These are phyloP conservation scores for Mus minutoides DNA, from an alignment of 2,797 vertebrate genomes.

Conservation along the genomic window DNA sequence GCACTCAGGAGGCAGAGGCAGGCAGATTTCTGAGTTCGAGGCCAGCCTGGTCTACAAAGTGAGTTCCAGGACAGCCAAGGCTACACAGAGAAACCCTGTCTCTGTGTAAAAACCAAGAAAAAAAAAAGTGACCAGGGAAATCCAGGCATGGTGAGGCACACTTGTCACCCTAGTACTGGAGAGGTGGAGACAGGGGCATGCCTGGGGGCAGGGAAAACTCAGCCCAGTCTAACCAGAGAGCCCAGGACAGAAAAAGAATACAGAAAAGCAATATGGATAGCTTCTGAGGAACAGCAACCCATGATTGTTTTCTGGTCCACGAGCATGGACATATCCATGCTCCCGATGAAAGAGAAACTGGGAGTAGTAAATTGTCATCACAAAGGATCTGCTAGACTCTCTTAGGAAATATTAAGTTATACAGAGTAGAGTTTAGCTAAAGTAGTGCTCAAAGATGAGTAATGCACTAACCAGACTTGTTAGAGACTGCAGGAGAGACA, in stretches of 20 bases:
- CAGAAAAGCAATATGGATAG: not conserved
- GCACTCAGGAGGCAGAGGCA: too few species aligned
- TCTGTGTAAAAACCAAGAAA: too few species aligned
- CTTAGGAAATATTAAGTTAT: not conserved
- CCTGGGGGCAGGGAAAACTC: not conserved
- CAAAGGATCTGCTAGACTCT: not conserved
- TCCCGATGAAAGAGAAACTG: not conserved
- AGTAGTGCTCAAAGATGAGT: not conserved
- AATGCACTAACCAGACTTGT: not conserved
- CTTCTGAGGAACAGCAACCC: not conserved
- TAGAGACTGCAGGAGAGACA: not conserved
- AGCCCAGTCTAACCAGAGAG: not conserved
- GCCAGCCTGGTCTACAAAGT: too few species aligned
- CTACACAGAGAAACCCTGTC: too few species aligned
- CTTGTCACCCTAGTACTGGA: not conserved
- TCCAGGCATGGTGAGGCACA: too few species aligned
- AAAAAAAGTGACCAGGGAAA: too few species aligned
- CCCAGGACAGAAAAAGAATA: not conserved
- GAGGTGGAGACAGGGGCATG: not conserved
- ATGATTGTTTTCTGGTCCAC: not conserved
- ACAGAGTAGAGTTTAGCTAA: not conserved
- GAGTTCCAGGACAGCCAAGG: too few species aligned
- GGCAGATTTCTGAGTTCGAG: too few species aligned
- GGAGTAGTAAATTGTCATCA: not conserved
- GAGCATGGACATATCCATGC: not conserved